Conservation (phyloP, 2,113 vertebrate genomes). For the Anolis carolinensis region DNA sequence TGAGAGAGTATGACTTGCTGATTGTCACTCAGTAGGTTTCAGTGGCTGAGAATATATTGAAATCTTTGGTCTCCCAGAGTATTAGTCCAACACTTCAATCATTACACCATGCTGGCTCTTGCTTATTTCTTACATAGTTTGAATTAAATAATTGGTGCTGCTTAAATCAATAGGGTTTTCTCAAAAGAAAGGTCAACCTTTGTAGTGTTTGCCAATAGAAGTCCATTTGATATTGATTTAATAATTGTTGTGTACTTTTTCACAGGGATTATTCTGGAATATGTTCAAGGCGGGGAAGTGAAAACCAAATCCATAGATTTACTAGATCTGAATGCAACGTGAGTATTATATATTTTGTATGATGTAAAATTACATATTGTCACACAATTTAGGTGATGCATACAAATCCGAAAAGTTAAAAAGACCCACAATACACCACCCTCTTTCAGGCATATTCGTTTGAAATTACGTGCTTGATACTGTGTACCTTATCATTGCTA, state of each 20-base stretch:
- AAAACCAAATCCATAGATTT: constrained; percentile 91
- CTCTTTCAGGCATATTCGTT: neutral
- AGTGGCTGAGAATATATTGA: too few relatives aligned
- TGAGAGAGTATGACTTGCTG: too few relatives aligned
- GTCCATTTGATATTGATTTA: constrained; percentile 8
- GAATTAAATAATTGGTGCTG: neutral
- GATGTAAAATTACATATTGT: neutral
- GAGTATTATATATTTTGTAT: constrained; percentile 60
- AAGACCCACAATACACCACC: neutral
- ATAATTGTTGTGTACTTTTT: constrained; percentile 34
- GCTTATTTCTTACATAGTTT: neutral
- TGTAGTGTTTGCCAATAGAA: neutral
- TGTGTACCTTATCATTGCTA: neutral
- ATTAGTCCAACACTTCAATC: too few relatives aligned
- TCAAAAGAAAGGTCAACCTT: neutral
- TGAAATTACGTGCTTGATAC: neutral
- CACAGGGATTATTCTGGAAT: constrained; percentile 92
- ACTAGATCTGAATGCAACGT: constrained; percentile 85
- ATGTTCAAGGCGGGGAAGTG: constrained; percentile 79
- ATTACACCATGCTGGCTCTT: too few relatives aligned
- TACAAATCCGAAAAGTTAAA: neutral
- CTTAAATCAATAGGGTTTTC: constrained; percentile 3
- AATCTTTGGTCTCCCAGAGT: too few relatives aligned
- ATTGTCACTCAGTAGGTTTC: too few relatives aligned
- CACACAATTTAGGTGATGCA: neutral